Evolutionary conservation across 2,113 vertebrate species (phyloP), one percentile per base, ranked within the genome.

Genomic region (Todiramphus saurophagus): DNA sequence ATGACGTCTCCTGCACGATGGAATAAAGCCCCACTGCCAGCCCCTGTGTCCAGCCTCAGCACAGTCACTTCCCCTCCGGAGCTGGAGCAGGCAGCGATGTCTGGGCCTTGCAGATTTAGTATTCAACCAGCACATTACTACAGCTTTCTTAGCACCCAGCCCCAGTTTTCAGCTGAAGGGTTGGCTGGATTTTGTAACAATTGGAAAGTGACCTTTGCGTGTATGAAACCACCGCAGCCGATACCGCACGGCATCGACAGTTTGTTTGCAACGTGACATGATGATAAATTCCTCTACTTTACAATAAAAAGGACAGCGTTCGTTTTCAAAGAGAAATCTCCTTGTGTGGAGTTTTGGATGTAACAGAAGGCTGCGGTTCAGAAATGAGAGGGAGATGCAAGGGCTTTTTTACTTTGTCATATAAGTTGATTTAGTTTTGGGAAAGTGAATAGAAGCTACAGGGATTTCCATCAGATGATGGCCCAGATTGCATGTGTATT

Each of bases 401-500:
- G 30, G 31, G 56, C 51, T 90, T n/a, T 86, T 96, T 90, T 25
- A 50, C 89, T 94, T 81, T 89, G 51, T 69, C 80, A 33, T 44
- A 20, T 39, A 75, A 72, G 41, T 17, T 60, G 69, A 62, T 88
- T 92, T 89, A 74, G 60, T 75, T 92, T 3, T 15, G 74, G 69
- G 66, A 78, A 75, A 78, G 64, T 0, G 2, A 93, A 90, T 72
- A 74, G 70, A 80, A 92, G 69, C 77, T 94, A 78, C 66, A 96
- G 77, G 58, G 83, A 92, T 94, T 92, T 94, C 81, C 91, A 89
- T 92, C 74, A 91, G 70, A 88, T 67, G 81, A 76, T 79, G 89
- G 74, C 80, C 87, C 80, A 87, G 92, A 94, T 68, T 91, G 66
- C 87, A 89, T 91, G 83, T 93, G 92, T 46, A 95, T 91, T 89